Conservation (phyloP, 2,797 vertebrate species). For the Macropodus opercularis region DNA sequence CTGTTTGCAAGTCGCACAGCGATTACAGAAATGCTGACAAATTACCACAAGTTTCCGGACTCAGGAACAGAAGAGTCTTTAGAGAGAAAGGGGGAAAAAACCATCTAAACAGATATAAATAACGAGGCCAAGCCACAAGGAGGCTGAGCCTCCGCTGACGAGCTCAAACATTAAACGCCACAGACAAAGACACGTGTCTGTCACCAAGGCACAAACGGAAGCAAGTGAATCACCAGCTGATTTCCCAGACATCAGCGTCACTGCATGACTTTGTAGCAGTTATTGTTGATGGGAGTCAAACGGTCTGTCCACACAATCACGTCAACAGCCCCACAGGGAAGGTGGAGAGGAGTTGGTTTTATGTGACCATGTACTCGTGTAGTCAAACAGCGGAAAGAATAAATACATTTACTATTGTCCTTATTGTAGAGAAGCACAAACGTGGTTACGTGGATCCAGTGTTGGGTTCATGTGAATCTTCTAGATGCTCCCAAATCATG, state of each 20-base stretch:
- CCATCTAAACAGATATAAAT: constrained; percentile 49
- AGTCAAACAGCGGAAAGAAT: too few species aligned
- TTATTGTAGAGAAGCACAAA: too few species aligned
- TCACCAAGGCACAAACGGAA: constrained; percentile 19
- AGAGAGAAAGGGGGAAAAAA: constrained; percentile 20
- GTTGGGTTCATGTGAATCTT: too few species aligned
- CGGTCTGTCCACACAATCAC: constrained; percentile 37
- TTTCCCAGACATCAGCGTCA: constrained; percentile 55
- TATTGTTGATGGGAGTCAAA: constrained; percentile 36
- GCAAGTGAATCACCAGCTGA: constrained; percentile 43
- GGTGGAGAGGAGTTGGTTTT: too few species aligned
- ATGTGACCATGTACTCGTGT: too few species aligned
- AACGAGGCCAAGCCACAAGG: constrained; percentile 35
- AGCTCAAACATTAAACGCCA: constrained; percentile 13
- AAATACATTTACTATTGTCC: too few species aligned
- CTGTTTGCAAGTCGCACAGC: constrained; percentile 49
- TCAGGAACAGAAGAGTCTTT: constrained; percentile 39
- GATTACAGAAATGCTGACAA: constrained; percentile 57
- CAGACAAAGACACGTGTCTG: constrained; percentile 10
- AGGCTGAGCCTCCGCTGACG: constrained; percentile 23
- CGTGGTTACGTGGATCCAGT: too few species aligned
- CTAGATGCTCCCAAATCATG: too few species aligned
- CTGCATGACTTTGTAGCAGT: constrained; percentile 31
- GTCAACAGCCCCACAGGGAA: too few species aligned
- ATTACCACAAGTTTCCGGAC: constrained; percentile 58